Evolutionary conservation across 2,888 invertebrate genomes (phyloP).

Genomic region (Aphelenchoides bicaudatus): DNA sequence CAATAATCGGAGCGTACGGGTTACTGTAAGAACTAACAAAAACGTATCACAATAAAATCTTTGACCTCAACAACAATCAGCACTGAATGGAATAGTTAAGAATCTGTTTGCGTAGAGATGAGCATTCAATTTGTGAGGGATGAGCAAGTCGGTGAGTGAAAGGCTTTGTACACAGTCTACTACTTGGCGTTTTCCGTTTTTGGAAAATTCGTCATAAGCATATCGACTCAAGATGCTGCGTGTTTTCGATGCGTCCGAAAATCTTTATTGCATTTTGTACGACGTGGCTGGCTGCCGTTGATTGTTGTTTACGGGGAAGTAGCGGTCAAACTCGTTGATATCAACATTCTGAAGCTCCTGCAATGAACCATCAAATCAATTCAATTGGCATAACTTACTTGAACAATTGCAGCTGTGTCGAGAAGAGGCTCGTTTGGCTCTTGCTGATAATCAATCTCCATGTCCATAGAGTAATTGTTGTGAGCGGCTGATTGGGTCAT

Average conservation of each 20-base stretch:
- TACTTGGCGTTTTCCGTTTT: conserved; percentile 11
- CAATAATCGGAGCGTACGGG: too few species aligned
- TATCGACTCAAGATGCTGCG: background rate
- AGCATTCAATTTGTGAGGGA: background rate
- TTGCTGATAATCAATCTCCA: conserved; percentile 29
- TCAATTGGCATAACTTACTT: conserved; percentile 16
- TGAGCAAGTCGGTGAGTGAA: background rate
- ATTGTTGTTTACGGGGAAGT: conserved; percentile 31
- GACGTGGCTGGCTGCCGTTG: conserved; percentile 12
- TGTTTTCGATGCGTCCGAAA: background rate
- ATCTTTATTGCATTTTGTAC: conserved; percentile 16
- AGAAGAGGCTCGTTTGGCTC: background rate
- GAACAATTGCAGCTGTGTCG: conserved; percentile 19
- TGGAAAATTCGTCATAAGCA: background rate
- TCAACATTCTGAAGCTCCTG: conserved; percentile 28
- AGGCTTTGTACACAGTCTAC: background rate
- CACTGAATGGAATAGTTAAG: too few species aligned
- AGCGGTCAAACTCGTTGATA: conserved; percentile 39
- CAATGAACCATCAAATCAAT: conserved; percentile 8
- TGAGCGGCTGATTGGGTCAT: conserved; percentile 21
- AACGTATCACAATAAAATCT: too few species aligned
- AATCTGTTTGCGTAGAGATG: too few species aligned
- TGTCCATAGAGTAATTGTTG: conserved; percentile 23
- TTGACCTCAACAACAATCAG: too few species aligned
- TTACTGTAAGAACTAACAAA: too few species aligned